phyloP scores from a whole-genome alignment of 2,113 vertebrate genomes.

The Haplochromis burtoni region DNA sequence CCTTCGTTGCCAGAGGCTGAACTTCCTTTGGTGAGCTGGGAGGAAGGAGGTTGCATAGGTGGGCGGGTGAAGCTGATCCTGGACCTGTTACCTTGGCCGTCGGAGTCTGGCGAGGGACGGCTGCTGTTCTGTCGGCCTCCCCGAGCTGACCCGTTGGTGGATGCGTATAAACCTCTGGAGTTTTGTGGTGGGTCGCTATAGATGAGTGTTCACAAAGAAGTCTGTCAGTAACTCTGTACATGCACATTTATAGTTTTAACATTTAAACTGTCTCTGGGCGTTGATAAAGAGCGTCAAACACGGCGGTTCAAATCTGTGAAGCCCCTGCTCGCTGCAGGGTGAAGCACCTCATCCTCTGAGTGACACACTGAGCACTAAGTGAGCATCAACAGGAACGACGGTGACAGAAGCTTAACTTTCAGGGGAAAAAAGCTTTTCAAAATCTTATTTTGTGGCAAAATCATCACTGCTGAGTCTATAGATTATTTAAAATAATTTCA shows the following conservation, averaged over 20 bases:
- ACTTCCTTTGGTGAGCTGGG: slow-evolving; percentile 63
- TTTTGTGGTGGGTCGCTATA: slow-evolving; percentile 77
- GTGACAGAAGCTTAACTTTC: not conserved
- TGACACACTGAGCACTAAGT: not conserved
- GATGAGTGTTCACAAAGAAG: slow-evolving; percentile 2
- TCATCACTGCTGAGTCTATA: not conserved
- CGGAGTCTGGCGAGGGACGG: slow-evolving; percentile 69
- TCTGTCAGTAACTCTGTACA: not conserved
- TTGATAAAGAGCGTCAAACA: not conserved
- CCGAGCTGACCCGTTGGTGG: slow-evolving; percentile 72
- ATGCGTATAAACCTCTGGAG: slow-evolving; percentile 77
- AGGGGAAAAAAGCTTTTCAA: not conserved
- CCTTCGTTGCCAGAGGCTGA: slow-evolving; percentile 66
- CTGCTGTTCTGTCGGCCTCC: slow-evolving; percentile 74
- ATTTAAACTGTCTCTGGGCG: not conserved
- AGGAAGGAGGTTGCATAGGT: slow-evolving; percentile 73
- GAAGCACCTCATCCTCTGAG: not conserved
- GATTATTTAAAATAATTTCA: not conserved
- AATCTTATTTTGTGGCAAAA: not conserved
- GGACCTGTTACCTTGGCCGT: slow-evolving; percentile 71
- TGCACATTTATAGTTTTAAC: not conserved
- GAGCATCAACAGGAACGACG: not conserved
- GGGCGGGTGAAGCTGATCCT: slow-evolving; percentile 74
- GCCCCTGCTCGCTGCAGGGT: not conserved
- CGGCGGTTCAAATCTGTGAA: rapidly evolving